Evolutionary conservation across 2,888 invertebrate genomes (phyloP).

Genomic region (Hypomecis punctinalis): DNA sequence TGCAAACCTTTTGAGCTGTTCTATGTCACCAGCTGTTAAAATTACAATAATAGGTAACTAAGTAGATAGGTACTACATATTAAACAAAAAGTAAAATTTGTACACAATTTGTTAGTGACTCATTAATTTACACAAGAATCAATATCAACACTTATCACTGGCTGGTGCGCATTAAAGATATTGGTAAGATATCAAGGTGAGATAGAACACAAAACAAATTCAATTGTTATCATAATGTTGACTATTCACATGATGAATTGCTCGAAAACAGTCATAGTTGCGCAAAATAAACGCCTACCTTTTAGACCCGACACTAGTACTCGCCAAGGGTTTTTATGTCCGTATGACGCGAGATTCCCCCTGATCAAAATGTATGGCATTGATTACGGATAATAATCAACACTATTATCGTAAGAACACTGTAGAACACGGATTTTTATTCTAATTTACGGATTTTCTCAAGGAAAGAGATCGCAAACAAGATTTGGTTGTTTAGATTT

Average conservation of each 20-base stretch:
- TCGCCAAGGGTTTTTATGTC: conserved; percentile 94
- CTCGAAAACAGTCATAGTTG: not conserved
- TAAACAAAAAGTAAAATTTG: not conserved
- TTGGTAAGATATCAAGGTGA: not conserved
- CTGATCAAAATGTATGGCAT: conserved; percentile 97
- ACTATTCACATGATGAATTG: conserved; percentile 8
- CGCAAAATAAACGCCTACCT: conserved; percentile 79
- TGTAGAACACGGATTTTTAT: conserved; percentile 29
- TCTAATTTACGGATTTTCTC: not conserved
- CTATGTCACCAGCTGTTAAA: conserved; percentile 89
- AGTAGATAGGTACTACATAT: not conserved
- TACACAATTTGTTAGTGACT: conserved; percentile 18
- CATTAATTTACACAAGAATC: conserved; percentile 13
- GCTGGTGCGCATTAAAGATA: conserved; percentile 3
- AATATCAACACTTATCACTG: conserved; percentile 12
- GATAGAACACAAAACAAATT: conserved; percentile 9
- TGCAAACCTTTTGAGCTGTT: conserved; percentile 92
- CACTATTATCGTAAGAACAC: conserved; percentile 29
- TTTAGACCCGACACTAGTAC: conserved; percentile 94
- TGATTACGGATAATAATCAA: conserved; percentile 73
- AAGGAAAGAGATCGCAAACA: not conserved
- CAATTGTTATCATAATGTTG: conserved; percentile 5
- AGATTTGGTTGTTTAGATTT: not conserved
- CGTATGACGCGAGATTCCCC: conserved; percentile 94
- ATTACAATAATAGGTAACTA: conserved; percentile 45